Conservation (phyloP, 2,797 vertebrate species). For the Semotilus atromaculatus region DNA sequence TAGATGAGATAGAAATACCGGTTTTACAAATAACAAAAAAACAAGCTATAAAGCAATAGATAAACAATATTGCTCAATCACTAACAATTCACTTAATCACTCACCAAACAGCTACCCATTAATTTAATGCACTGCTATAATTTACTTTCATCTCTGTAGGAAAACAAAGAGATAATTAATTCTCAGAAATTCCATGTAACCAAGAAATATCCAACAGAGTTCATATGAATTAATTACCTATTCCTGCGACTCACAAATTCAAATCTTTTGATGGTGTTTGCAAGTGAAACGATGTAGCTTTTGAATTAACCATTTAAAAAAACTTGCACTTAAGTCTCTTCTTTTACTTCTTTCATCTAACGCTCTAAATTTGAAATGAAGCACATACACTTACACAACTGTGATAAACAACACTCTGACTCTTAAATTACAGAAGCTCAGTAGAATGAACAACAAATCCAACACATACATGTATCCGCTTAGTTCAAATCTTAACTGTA, state of each 20-base stretch:
- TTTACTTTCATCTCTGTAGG: slow-evolving; percentile 36
- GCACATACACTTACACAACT: neutral
- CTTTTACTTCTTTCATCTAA: slow-evolving; percentile 8
- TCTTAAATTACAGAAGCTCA: neutral
- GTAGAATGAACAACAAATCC: neutral
- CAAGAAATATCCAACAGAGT: slow-evolving; percentile 24
- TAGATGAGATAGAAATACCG: neutral
- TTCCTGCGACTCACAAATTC: slow-evolving; percentile 23
- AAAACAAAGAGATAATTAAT: slow-evolving; percentile 1
- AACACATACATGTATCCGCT: neutral
- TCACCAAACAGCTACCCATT: slow-evolving; percentile 43
- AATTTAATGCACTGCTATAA: slow-evolving; percentile 17
- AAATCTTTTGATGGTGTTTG: slow-evolving; percentile 51
- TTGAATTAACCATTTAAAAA: slow-evolving; percentile 18
- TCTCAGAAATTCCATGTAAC: slow-evolving; percentile 17
- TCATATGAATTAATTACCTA: slow-evolving; percentile 27
- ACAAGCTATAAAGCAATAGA: neutral
- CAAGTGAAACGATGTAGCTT: neutral
- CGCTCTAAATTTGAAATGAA: neutral
- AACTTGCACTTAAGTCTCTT: neutral
- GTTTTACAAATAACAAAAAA: neutral
- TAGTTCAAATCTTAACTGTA: neutral
- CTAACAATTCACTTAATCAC: neutral
- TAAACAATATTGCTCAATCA: neutral
- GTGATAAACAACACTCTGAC: neutral